Conservation (phyloP, 37 sponge, comb jelly and placozoan species). For the Axinella damicornis region DNA sequence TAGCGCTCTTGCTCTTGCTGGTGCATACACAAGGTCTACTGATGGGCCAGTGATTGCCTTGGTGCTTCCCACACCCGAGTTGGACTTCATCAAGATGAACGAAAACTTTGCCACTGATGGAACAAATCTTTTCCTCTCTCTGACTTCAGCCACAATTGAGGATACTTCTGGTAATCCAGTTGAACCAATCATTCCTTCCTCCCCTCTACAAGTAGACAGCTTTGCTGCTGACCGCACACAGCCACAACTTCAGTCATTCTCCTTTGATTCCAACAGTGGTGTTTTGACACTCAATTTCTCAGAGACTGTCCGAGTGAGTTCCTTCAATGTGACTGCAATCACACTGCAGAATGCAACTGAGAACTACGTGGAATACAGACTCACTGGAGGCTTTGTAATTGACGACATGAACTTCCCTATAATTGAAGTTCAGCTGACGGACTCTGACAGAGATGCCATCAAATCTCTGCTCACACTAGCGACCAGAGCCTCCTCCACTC, state of each 20-base stretch:
- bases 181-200: slow-evolving; percentile 14
- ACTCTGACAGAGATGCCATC: slow-evolving; percentile 62
- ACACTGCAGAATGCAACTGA: slow-evolving; percentile 60
- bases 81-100: slow-evolving; percentile 70
- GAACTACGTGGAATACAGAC: slow-evolving; percentile 40
- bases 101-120: slow-evolving; percentile 59
- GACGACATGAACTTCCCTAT: slow-evolving; percentile 10
- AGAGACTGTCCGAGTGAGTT: slow-evolving; percentile 75
- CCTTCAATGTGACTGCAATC: slow-evolving; percentile 61
- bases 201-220: slow-evolving; percentile 10
- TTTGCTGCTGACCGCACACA: slow-evolving; percentile 49
- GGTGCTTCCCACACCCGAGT: slow-evolving; percentile 49
- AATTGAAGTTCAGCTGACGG: slow-evolving; percentile 52
- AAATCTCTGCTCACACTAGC: slow-evolving; percentile 55
- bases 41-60: slow-evolving; percentile 56
- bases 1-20: slow-evolving; percentile 49
- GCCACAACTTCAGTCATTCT: slow-evolving; percentile 70
- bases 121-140: slow-evolving; percentile 58
- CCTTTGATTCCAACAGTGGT: slow-evolving; percentile 68
- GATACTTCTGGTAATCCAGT: slow-evolving; percentile 75
- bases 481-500: slow-evolving; percentile 40
- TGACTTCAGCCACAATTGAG: slow-evolving; percentile 42
- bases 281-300: slow-evolving; percentile 78
- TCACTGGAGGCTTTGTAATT: slow-evolving; percentile 53
- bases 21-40: slow-evolving; percentile 44